Evolutionary conservation across 2,888 invertebrate species (phyloP).

Genomic region (Imbricaverruca yamaguchii): DNA sequence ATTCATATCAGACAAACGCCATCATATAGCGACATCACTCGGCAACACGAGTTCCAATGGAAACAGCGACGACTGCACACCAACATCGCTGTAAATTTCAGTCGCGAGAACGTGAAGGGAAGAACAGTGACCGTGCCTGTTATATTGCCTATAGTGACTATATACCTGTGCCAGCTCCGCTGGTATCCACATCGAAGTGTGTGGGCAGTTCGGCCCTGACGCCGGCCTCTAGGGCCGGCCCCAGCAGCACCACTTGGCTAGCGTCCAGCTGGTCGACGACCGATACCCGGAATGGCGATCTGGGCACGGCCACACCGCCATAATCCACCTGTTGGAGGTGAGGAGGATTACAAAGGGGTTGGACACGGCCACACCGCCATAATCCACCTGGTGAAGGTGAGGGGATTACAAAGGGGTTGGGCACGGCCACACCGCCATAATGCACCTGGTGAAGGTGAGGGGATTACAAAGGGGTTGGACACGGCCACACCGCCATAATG

Average conservation of each 20-base stretch:
- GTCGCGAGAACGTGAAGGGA: no score
- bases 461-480: no score
- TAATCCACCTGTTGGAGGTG: slow-evolving; percentile 55
- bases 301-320: slow-evolving; percentile 70
- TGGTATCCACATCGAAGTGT: slow-evolving; percentile 76
- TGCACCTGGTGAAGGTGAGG: no score
- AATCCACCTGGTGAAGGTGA: background rate
- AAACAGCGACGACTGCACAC: no score
- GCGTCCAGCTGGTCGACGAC: slow-evolving; percentile 67
- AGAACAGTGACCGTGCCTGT: no score
- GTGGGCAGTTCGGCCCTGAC: slow-evolving; percentile 67
- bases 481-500: no score
- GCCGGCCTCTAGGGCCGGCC: slow-evolving; percentile 73
- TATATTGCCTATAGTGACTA: no score
- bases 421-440: no score
- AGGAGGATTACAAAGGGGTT: background rate
- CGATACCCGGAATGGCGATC: slow-evolving; percentile 67
- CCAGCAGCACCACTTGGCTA: slow-evolving; percentile 59
- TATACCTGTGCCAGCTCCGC: slow-evolving; percentile 69
- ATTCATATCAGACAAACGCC: no score
- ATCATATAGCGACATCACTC: no score
- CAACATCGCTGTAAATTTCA: no score
- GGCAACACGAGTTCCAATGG: no score
- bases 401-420: background rate
- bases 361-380: background rate